Conservation (phyloP, 1,140 invertebrate species). For the Papilio machaon region DNA sequence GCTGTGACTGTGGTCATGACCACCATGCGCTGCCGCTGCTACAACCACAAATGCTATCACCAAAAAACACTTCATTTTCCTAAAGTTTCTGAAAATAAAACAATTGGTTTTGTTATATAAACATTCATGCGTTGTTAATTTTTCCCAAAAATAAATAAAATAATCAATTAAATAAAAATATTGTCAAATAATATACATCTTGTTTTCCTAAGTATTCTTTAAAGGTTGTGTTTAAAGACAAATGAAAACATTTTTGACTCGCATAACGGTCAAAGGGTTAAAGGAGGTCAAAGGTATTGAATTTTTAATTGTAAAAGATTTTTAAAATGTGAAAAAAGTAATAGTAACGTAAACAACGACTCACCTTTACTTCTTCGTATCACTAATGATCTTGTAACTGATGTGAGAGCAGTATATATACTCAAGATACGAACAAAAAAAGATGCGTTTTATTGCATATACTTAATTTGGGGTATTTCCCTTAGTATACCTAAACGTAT, state of each 20-base stretch:
- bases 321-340: background rate
- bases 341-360: slow-evolving; percentile 51
- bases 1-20: slow-evolving; percentile 11
- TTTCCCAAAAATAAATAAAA: background rate
- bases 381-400: slow-evolving; percentile 45
- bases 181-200: too few species aligned
- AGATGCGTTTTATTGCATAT: background rate
- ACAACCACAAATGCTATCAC: background rate
- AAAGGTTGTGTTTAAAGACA: background rate
- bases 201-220: background rate
- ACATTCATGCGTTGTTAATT: background rate
- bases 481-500: slow-evolving; percentile 13
- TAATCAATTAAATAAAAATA: background rate
- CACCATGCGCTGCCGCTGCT: background rate
- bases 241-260: background rate
- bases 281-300: background rate
- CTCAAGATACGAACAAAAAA: background rate
- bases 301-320: too few species aligned
- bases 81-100: background rate
- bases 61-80: slow-evolving; percentile 18
- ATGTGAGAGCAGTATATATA: slow-evolving; percentile 1
- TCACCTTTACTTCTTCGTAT: slow-evolving; percentile 51
- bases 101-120: background rate
- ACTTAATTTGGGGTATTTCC: slow-evolving; percentile 24
- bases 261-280: background rate